Evolutionary conservation across 2,797 vertebrate genomes (phyloP), one percentile per base, ranked within the genome.

Genomic region (Morelia viridis): DNA sequence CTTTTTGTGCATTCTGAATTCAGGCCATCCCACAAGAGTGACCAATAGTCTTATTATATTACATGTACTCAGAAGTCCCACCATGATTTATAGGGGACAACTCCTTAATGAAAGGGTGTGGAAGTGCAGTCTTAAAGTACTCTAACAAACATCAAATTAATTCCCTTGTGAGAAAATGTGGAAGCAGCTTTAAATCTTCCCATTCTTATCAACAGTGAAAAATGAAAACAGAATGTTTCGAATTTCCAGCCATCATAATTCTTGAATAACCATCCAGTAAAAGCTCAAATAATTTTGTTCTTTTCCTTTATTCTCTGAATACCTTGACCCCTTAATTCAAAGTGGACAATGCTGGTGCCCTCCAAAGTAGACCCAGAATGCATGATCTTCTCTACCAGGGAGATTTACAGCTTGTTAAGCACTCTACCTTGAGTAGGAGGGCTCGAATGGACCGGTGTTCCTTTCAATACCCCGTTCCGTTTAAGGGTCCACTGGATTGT

Each of bases 241-340:
- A 87, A 84, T 26, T 68, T 31, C 50, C 61, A 50, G 35, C n/a
- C 71, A 41, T 71, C 17, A 31, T 60, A 56, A 15, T 53, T 71
- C 60, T 84, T 0, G 0, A 89, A 0, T 57, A 12, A 26, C 15
- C 0, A 0, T 7, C 11, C 0, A 13, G 24, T 76, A 53, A 57
- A 61, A 84, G 31, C 46, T 12, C 90, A 0, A 65, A 5, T 15
- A 0, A 12, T 19, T 26, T 0, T 80, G 90, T 57, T 61, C 1
- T 17, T 24, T 0, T 89, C 2, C 68, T 76, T 61, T 22, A 15
- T 57, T 85, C 24, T 61, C 0, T 0, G 0, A 24, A 4, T 9
- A 24, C 41, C 60, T 41, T 9, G 6, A 12, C 31, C 24, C 31
- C 5, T 41, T 15, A 0, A 60, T 60, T 28, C 15, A 0, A 5